phyloP scores from a whole-genome alignment of 2,888 invertebrate genomes.

The Pristionchus maxplancki region DNA sequence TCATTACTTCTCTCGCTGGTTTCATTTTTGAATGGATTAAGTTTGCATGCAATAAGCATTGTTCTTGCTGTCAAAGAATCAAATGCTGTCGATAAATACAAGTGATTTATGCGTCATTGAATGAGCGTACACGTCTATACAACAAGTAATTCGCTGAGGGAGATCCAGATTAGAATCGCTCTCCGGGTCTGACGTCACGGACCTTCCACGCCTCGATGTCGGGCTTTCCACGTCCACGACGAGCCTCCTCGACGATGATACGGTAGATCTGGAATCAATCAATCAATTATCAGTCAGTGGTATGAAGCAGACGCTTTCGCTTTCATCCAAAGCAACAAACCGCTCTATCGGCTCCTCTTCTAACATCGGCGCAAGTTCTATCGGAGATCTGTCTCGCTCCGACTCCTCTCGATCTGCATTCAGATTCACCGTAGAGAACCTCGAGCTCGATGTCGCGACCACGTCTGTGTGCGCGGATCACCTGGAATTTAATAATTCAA shows the following conservation, averaged over 20 bases:
- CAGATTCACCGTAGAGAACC: slow-evolving; percentile 51
- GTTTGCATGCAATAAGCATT: background rate
- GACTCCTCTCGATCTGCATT: slow-evolving; percentile 45
- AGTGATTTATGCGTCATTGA: background rate
- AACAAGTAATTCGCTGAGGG: background rate
- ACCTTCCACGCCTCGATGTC: slow-evolving; percentile 52
- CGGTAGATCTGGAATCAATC: slow-evolving; percentile 41
- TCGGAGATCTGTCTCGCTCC: slow-evolving; percentile 42
- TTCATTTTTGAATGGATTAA: background rate
- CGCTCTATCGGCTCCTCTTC: slow-evolving; percentile 49
- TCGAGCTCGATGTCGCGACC: slow-evolving; percentile 48
- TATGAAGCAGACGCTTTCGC: background rate
- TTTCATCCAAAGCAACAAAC: background rate
- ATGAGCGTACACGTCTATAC: slow-evolving; percentile 26
- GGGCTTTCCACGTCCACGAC: slow-evolving; percentile 48
- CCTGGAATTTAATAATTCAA: background rate
- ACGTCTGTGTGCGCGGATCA: slow-evolving; percentile 37
- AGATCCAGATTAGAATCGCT: background rate
- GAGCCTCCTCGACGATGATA: slow-evolving; percentile 47
- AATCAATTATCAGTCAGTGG: background rate
- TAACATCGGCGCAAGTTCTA: slow-evolving; percentile 41
- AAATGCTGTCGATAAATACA: background rate
- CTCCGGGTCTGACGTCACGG: slow-evolving; percentile 42
- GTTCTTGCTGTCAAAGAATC: background rate
- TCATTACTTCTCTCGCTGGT: background rate